Conservation (phyloP, 2,797 vertebrate species). For the Spatula versicolor region DNA sequence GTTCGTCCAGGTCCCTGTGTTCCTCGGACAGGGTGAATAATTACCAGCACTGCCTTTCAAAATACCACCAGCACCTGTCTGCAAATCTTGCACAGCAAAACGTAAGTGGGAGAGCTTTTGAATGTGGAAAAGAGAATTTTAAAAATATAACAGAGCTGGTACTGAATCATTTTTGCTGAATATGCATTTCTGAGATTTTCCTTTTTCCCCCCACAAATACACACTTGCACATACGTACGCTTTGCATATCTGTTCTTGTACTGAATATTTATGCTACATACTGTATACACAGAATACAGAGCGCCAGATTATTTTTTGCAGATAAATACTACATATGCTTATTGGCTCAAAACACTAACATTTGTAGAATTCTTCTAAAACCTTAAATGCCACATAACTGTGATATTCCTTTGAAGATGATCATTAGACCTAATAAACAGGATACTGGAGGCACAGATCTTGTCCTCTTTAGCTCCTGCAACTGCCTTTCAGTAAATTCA, state of each 20-base stretch:
- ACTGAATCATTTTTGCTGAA: not conserved
- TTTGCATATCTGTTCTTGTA: not conserved
- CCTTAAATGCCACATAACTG: slow-evolving; percentile 37
- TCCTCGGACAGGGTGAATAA: not conserved
- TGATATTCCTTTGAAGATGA: slow-evolving; percentile 64
- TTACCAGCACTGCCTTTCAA: not conserved
- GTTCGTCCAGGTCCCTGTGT: not conserved
- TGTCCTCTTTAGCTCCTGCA: slow-evolving; percentile 39
- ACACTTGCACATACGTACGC: not conserved
- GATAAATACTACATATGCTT: slow-evolving; percentile 13
- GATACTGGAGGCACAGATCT: slow-evolving; percentile 50
- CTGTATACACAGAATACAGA: not conserved
- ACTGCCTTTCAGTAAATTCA: slow-evolving; percentile 72
- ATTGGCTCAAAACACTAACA: slow-evolving; percentile 39
- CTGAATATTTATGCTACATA: not conserved
- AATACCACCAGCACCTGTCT: not conserved
- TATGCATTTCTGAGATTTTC: not conserved
- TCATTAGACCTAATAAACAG: slow-evolving; percentile 61
- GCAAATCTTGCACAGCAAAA: not conserved
- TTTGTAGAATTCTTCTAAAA: slow-evolving; percentile 58
- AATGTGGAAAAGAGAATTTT: not conserved
- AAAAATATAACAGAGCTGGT: not conserved
- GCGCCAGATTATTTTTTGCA: not conserved
- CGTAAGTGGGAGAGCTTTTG: not conserved
- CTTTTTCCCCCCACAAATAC: not conserved